These are phyloP conservation scores for Cygnus olor DNA, from an alignment of 2,797 vertebrate genomes.

Conservation along the genomic window DNA sequence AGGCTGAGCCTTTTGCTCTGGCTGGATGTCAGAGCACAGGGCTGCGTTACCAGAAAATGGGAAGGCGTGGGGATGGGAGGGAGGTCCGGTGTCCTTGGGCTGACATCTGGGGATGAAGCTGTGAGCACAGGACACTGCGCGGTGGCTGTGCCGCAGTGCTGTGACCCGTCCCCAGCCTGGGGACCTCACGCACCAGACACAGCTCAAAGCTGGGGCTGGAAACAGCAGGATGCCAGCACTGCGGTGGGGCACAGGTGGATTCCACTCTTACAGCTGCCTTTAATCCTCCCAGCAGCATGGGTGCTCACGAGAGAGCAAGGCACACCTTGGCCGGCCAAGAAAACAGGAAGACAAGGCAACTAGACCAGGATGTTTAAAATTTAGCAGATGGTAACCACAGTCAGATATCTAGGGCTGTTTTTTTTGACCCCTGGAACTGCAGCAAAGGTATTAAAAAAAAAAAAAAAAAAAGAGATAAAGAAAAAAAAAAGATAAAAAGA, in stretches of 20 bases:
- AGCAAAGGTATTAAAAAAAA: neutral
- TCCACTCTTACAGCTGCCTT: neutral
- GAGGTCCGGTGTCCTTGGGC: neutral
- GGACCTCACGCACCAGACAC: neutral
- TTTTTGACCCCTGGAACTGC: neutral
- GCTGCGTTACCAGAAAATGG: neutral
- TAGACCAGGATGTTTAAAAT: neutral
- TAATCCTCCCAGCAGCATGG: neutral
- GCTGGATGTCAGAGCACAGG: neutral
- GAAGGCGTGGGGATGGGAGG: neutral
- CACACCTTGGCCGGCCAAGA: neutral
- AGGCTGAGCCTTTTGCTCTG: neutral
- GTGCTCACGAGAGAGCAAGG: neutral
- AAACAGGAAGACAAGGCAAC: neutral
- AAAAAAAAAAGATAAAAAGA: neutral
- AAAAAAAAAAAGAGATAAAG: neutral
- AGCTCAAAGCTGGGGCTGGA: neutral
- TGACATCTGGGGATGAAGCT: neutral
- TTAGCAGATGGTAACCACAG: neutral
- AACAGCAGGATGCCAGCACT: neutral
- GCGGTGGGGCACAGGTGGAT: neutral
- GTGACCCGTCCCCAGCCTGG: neutral
- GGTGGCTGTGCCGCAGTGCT: neutral
- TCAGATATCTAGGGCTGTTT: neutral
- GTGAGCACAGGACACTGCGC: neutral